Percentiles rank a stretch among this genome's conserved stretches.
phyloP scores from a whole-genome alignment of 2,113 vertebrate genomes.

The Astur gentilis region DNA sequence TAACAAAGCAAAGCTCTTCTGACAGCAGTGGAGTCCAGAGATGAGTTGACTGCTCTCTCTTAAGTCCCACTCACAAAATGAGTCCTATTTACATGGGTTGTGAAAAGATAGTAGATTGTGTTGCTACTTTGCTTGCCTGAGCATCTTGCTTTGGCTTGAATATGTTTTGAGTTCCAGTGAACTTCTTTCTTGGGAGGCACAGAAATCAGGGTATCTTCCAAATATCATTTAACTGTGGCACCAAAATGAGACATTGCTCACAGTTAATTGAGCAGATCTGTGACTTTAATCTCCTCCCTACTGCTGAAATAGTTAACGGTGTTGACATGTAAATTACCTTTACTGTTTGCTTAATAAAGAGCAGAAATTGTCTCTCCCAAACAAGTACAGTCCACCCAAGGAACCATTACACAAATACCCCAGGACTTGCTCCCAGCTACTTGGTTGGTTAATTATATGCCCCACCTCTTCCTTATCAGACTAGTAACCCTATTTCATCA shows the following conservation, averaged over 20 bases:
- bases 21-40: not conserved
- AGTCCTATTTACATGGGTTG: not conserved
- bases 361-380: not conserved
- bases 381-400: constrained; percentile 18
- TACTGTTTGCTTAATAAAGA: constrained; percentile 10
- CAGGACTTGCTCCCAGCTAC: constrained; percentile 5
- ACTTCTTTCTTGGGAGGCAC: not conserved
- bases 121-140: not conserved
- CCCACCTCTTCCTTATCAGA: constrained; percentile 32
- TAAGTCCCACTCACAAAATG: not conserved
- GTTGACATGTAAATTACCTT: constrained; percentile 38
- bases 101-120: not conserved
- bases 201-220: not conserved
- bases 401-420: constrained; percentile 17
- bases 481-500: constrained; percentile 17
- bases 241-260: constrained; percentile 11
- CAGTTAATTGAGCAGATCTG: not conserved
- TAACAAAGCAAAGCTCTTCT: not conserved
- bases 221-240: not conserved
- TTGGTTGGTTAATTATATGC: constrained; percentile 4
- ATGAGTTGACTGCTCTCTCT: not conserved
- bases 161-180: not conserved
- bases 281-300: not conserved
- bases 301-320: constrained; percentile 32
- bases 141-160: not conserved